A percentile compares a stretch with the other conserved stretches of the same genome.
These are phyloP conservation scores for Chloroclysta siterata DNA, from an alignment of 2,888 invertebrate genomes.

Conservation along the genomic window DNA sequence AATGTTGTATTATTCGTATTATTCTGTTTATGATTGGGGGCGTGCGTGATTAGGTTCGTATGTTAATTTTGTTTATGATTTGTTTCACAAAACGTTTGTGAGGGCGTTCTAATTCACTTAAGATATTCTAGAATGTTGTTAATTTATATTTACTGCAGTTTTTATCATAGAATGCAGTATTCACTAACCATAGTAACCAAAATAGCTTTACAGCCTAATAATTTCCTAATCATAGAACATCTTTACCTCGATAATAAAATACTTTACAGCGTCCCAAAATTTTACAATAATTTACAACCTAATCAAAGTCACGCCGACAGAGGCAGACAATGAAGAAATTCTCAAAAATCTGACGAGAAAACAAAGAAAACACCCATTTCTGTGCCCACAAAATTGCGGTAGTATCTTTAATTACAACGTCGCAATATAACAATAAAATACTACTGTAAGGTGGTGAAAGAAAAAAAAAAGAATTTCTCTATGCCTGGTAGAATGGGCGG, in stretches of 20 bases:
- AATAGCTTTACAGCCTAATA: constrained; percentile 29
- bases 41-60: constrained; percentile 30
- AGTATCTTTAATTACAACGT: constrained; percentile 64
- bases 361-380: constrained; percentile 50
- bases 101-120: background rate
- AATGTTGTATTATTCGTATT: constrained; percentile 26
- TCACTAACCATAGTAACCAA: background rate
- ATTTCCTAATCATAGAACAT: constrained; percentile 30
- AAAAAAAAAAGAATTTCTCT: constrained; percentile 59
- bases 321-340: constrained; percentile 40
- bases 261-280: constrained; percentile 34
- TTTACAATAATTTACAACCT: constrained; percentile 31
- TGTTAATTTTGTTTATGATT: constrained; percentile 33
- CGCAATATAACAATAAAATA: constrained; percentile 69
- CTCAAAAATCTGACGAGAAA: constrained; percentile 44
- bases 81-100: constrained; percentile 19
- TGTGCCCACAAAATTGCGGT: constrained; percentile 64
- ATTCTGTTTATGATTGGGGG: constrained; percentile 35
- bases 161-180: background rate
- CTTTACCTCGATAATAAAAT: constrained; percentile 27
- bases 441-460: constrained; percentile 72
- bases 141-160: background rate
- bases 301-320: constrained; percentile 42
- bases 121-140: too few relatives aligned
- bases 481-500: constrained; percentile 48